Percentiles rank a stretch among this genome's conserved stretches.
Conservation (phyloP, 2,797 vertebrate species). For the Ctenopoma multispine region DNA sequence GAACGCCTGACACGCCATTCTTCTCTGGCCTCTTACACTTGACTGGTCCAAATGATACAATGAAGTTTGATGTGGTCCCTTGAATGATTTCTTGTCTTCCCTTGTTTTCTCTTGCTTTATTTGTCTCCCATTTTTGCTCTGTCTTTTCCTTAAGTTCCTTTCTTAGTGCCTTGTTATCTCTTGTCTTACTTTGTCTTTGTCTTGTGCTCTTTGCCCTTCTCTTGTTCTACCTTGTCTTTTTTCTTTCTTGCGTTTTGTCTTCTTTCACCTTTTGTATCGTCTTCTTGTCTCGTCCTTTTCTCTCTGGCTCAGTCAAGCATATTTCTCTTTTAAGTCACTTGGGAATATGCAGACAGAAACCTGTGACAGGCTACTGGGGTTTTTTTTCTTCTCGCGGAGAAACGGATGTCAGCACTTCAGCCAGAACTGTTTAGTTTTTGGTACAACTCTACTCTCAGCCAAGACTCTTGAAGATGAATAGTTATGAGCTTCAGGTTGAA, state of each 20-base stretch:
- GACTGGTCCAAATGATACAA: neutral
- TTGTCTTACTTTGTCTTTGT: constrained; percentile 1
- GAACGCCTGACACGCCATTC: constrained; percentile 95
- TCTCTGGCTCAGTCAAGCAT: constrained; percentile 53
- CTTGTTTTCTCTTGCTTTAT: constrained; percentile 18
- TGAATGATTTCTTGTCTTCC: neutral
- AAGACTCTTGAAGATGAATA: constrained; percentile 40
- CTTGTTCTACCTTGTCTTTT: constrained; percentile 15
- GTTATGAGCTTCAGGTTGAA: constrained; percentile 39
- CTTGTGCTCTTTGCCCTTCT: constrained; percentile 21
- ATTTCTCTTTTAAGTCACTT: constrained; percentile 33
- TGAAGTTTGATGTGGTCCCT: constrained; percentile 17
- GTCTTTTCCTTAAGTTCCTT: constrained; percentile 1
- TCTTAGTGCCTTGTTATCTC: neutral
- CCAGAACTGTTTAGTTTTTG: constrained; percentile 39
- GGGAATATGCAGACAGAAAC: constrained; percentile 44
- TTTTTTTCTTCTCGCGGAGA: constrained; percentile 30
- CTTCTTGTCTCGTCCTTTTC: constrained; percentile 24
- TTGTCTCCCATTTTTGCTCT: constrained; percentile 27
- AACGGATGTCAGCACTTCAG: constrained; percentile 53
- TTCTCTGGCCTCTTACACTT: constrained; percentile 35
- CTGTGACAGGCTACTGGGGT: constrained; percentile 16
- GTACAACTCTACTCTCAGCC: constrained; percentile 25
- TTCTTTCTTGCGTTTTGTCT: constrained; percentile 1
- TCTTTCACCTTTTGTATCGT: constrained; percentile 17